Evolutionary conservation across 1,140 invertebrate genomes (phyloP).

Genomic region (Procambarus virginalis): DNA sequence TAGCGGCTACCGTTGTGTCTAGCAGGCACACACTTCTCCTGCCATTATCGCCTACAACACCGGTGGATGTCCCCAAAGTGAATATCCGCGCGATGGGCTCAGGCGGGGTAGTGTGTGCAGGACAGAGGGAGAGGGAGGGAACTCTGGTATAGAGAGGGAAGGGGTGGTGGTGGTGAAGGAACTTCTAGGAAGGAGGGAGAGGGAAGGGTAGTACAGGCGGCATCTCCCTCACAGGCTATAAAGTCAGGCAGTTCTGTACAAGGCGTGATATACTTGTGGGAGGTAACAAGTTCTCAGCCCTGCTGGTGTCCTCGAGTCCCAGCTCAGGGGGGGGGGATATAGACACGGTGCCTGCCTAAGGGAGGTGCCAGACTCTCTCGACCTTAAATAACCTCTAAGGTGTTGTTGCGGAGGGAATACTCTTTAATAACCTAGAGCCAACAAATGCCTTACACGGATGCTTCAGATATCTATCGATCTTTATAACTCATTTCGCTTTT

Average conservation of each 20-base stretch:
- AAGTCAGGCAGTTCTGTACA: slow-evolving; percentile 4
- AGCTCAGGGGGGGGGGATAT: not conserved
- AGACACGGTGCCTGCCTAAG: not conserved
- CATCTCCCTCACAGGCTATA: not conserved
- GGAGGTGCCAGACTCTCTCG: not conserved
- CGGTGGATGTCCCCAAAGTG: not conserved
- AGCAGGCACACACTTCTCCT: not conserved
- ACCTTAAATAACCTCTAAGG: not conserved
- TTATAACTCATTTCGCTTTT: too few species aligned
- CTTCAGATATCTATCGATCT: too few species aligned
- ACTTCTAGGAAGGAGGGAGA: not conserved
- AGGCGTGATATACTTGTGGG: not conserved
- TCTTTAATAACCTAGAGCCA: too few species aligned
- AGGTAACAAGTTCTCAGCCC: not conserved
- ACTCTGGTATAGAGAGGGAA: too few species aligned
- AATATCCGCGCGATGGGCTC: not conserved
- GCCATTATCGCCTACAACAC: not conserved
- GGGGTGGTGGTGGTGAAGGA: not conserved
- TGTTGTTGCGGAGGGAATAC: not conserved
- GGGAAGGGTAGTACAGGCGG: not conserved
- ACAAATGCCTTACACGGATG: too few species aligned
- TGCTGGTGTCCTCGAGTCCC: not conserved
- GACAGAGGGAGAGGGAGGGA: not conserved
- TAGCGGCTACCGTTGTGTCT: not conserved
- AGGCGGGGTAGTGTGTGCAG: not conserved